Evolutionary conservation across 2,888 invertebrate species (phyloP).

Genomic region (Drosophila ezoana): DNA sequence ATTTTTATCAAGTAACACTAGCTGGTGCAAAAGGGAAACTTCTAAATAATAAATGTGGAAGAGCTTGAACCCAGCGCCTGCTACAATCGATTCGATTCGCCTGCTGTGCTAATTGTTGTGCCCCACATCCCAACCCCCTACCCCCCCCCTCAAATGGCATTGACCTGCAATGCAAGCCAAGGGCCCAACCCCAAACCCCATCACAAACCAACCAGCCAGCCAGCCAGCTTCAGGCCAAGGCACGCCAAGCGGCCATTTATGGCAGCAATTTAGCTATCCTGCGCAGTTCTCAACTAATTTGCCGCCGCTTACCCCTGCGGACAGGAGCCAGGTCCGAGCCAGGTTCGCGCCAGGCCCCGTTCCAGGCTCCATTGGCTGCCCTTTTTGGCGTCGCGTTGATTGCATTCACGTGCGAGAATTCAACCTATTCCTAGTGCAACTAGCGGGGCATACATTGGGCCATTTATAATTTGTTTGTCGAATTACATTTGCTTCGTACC

Average conservation of each 20-base stretch:
- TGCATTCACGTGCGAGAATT: constrained; percentile 64
- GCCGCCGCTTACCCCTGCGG: constrained; percentile 28
- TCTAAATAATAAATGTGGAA: not conserved
- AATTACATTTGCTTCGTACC: no score
- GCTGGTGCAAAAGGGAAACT: not conserved
- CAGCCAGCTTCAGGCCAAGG: constrained; percentile 10
- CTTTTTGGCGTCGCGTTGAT: constrained; percentile 52
- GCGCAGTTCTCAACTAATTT: constrained; percentile 69
- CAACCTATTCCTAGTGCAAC: constrained; percentile 1
- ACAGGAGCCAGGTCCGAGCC: not conserved
- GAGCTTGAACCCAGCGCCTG: constrained; percentile 21
- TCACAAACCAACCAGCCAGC: constrained; percentile 5
- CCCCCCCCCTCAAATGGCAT: constrained; percentile 53
- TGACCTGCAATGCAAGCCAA: constrained; percentile 61
- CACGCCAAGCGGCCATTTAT: constrained; percentile 64
- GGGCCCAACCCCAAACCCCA: no score
- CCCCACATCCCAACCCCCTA: no score
- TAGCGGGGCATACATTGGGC: not conserved
- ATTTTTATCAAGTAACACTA: not conserved
- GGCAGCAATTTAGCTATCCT: constrained; percentile 64
- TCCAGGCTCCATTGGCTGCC: constrained; percentile 7
- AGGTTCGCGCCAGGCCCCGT: not conserved
- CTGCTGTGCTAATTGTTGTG: constrained; percentile 27
- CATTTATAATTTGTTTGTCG: not conserved
- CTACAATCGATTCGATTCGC: constrained; percentile 49